Evolutionary conservation across 2,113 vertebrate genomes (phyloP).

Genomic region (Tachysurus vachellii): DNA sequence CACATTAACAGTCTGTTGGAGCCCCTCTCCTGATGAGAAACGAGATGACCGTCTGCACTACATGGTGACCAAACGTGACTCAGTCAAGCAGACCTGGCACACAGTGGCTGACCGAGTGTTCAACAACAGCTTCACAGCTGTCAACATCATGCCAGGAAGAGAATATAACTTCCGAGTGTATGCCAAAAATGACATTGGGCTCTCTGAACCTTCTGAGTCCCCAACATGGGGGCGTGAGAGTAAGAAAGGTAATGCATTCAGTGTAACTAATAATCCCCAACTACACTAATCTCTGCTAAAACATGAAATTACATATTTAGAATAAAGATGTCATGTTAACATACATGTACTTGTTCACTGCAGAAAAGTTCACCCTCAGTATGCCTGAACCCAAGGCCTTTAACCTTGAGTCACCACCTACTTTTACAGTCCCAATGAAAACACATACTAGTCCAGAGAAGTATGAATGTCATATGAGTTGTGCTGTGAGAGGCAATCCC

Average conservation of each 20-base stretch:
- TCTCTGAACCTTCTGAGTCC: constrained; percentile 79
- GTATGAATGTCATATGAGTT: constrained; percentile 84
- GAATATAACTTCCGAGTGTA: constrained; percentile 85
- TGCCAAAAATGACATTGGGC: constrained; percentile 81
- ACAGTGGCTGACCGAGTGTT: constrained; percentile 77
- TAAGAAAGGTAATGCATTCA: constrained; percentile 63
- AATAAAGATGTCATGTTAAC: not conserved
- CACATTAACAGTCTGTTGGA: constrained; percentile 82
- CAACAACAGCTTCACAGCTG: constrained; percentile 83
- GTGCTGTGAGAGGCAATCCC: constrained; percentile 80
- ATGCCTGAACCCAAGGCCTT: constrained; percentile 64
- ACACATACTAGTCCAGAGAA: constrained; percentile 73
- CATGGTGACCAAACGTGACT: constrained; percentile 75
- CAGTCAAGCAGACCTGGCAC: constrained; percentile 72
- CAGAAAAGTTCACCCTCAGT: constrained; percentile 60
- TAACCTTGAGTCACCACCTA: constrained; percentile 69
- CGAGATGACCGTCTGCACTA: constrained; percentile 77
- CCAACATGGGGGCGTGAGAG: constrained; percentile 73
- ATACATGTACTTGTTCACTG: not conserved
- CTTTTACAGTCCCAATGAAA: constrained; percentile 78
- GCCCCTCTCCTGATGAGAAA: constrained; percentile 80
- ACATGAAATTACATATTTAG: not conserved
- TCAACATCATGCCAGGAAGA: constrained; percentile 77
- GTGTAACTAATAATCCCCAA: not conserved
- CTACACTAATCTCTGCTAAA: not conserved